Conservation (phyloP, 2,888 invertebrate genomes). For the Campoplex capitator region DNA sequence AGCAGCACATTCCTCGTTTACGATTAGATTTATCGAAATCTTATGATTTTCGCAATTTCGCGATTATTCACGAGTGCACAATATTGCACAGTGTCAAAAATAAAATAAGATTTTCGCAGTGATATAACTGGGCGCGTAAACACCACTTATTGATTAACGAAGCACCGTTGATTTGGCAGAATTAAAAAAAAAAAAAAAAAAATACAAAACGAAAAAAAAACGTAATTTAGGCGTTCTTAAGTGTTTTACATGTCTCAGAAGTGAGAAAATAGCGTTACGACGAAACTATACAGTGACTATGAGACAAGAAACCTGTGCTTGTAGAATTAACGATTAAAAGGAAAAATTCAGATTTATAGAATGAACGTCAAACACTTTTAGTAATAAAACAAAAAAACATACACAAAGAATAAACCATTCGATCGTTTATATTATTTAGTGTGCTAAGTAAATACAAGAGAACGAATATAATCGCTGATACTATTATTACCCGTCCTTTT, state of each 20-base stretch:
- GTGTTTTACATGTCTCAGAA: constrained; percentile 34
- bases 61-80: constrained; percentile 31
- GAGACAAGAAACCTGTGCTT: constrained; percentile 53
- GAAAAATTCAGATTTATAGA: constrained; percentile 28
- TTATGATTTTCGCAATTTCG: constrained; percentile 14
- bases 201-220: background rate
- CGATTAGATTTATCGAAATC: constrained; percentile 22
- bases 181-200: constrained; percentile 1
- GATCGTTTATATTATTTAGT: constrained; percentile 28
- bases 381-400: constrained; percentile 30
- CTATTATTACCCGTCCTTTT: background rate
- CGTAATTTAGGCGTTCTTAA: background rate
- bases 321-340: constrained; percentile 55
- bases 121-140: constrained; percentile 13
- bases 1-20: constrained; percentile 51
- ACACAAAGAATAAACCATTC: constrained; percentile 46
- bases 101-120: constrained; percentile 25
- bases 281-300: constrained; percentile 34
- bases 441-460: constrained; percentile 19
- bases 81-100: constrained; percentile 17
- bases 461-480: background rate
- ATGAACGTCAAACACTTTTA: constrained; percentile 37
- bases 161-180: constrained; percentile 12
- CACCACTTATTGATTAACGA: background rate
- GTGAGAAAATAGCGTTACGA: constrained; percentile 56